phyloP scores from a whole-genome alignment of 2,888 invertebrate genomes.

The Timema podura region DNA sequence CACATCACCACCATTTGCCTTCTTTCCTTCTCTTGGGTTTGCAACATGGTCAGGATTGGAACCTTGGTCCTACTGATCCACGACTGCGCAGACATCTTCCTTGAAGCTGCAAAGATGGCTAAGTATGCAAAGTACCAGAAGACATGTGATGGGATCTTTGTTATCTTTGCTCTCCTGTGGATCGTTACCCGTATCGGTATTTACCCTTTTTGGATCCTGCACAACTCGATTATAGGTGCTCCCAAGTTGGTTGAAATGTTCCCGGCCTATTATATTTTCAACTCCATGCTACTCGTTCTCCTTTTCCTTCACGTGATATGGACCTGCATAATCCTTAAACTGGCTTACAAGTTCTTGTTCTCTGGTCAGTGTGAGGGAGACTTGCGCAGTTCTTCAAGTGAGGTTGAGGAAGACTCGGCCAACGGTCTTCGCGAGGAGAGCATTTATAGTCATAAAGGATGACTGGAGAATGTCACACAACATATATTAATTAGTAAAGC shows the following conservation, averaged over 20 bases:
- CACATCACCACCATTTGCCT: conserved; percentile 54
- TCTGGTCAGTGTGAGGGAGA: conserved; percentile 83
- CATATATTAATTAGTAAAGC: no score
- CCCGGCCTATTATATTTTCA: conserved; percentile 92
- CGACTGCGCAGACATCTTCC: conserved; percentile 46
- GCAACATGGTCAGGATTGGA: conserved; percentile 54
- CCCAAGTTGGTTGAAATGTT: conserved; percentile 83
- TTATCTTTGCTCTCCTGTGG: conserved; percentile 87
- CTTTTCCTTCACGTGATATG: conserved; percentile 82
- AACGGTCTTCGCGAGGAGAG: no score
- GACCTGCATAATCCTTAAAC: conserved; percentile 90
- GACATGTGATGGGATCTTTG: conserved; percentile 65
- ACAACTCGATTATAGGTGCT: conserved; percentile 78
- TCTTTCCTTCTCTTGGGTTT: conserved; percentile 53
- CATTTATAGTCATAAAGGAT: no score
- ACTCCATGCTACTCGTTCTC: conserved; percentile 73
- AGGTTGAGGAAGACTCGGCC: conserved; percentile 38
- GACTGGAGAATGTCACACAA: no score
- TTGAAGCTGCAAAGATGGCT: conserved; percentile 51
- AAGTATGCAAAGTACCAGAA: conserved; percentile 49
- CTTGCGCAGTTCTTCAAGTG: conserved; percentile 70
- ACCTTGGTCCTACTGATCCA: conserved; percentile 51
- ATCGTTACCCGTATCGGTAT: conserved; percentile 82
- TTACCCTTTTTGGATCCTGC: conserved; percentile 63
- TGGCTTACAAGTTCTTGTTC: conserved; percentile 68